These are phyloP conservation scores for Hypomecis punctinalis DNA, from an alignment of 2,888 invertebrate genomes.

Conservation along the genomic window DNA sequence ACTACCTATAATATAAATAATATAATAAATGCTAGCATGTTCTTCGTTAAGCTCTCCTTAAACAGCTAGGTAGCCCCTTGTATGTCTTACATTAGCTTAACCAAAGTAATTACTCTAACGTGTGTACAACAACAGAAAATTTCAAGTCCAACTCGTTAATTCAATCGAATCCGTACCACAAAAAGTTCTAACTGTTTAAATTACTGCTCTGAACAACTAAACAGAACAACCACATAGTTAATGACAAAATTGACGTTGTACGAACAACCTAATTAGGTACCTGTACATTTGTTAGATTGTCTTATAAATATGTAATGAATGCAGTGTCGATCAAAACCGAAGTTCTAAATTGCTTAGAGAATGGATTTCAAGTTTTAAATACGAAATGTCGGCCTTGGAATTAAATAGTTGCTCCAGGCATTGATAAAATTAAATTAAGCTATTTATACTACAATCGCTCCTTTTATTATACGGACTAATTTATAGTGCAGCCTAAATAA, in stretches of 20 bases:
- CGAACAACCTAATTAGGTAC: slow-evolving; percentile 34
- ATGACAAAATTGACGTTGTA: slow-evolving; percentile 40
- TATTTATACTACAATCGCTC: slow-evolving; percentile 14
- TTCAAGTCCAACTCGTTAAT: neutral
- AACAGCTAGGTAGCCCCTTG: too few species aligned
- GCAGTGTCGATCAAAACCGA: slow-evolving; percentile 33
- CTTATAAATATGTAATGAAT: slow-evolving; percentile 34
- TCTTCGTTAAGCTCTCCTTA: too few species aligned
- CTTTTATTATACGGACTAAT: slow-evolving; percentile 10
- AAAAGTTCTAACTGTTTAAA: neutral
- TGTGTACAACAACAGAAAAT: too few species aligned
- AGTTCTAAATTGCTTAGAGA: slow-evolving; percentile 33
- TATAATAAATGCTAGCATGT: too few species aligned
- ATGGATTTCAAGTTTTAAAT: slow-evolving; percentile 32
- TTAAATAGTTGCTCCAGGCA: slow-evolving; percentile 31
- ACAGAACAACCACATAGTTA: slow-evolving; percentile 25
- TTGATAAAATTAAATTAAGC: slow-evolving; percentile 22
- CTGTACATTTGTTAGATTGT: slow-evolving; percentile 29
- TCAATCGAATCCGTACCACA: neutral
- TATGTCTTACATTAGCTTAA: too few species aligned
- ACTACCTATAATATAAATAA: neutral
- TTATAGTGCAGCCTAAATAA: slow-evolving; percentile 5
- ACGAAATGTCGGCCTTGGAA: slow-evolving; percentile 28
- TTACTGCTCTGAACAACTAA: neutral
- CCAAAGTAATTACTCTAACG: too few species aligned